Base-by-base conservation (phyloP, 2,888 invertebrate genomes). In the Tenthredo mesomela region DNA sequence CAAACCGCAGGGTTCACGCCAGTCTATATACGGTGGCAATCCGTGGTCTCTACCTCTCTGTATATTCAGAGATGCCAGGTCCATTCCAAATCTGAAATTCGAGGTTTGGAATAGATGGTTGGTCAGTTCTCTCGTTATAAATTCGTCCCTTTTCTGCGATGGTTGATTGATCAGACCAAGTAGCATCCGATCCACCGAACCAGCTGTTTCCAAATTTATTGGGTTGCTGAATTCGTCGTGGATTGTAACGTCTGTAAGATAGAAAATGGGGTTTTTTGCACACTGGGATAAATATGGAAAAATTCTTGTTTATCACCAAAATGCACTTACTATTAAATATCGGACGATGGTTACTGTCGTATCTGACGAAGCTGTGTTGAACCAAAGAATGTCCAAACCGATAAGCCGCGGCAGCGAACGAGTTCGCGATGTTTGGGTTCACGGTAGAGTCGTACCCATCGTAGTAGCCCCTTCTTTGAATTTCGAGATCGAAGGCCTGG, bases 21-120 rank as follows among this genome's bases (percentile, higher is more conserved):
- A 98, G 0, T 95, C 92, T 0, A 96, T 96, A 91, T 98, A 98
- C 0, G 97, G 94, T 0, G 97, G 96, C 0, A 98, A 94, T 0
- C 98, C 98, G 91, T 98, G 98, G 91, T 98, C 98, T 47, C 98
- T 94, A 0, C 97, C 98, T 83, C 97, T 94, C 92, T 98, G 98
- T 58, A 98, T 97, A 89, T 98, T 98, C 84, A 98, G 96, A 0
- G 98, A 97, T 0, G 97, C 97, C 85, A 98, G 94, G 91, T 98
- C 98, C 95, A 98, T 96, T 0, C 98, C 97, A 88, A 97, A 97
- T 33, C 95, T 95, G 85, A 96, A 95, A 12, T 94, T 92, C 21
- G 95, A 94, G 0, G 96, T 96, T 94, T 97, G 97, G 90, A 98
- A 98, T 0, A 98, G 94, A 90, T 97, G 97, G 92, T 97, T 97